These are phyloP conservation scores for Lasioglossum zephyrum DNA, from an alignment of 2,888 invertebrate genomes.

Conservation along the genomic window DNA sequence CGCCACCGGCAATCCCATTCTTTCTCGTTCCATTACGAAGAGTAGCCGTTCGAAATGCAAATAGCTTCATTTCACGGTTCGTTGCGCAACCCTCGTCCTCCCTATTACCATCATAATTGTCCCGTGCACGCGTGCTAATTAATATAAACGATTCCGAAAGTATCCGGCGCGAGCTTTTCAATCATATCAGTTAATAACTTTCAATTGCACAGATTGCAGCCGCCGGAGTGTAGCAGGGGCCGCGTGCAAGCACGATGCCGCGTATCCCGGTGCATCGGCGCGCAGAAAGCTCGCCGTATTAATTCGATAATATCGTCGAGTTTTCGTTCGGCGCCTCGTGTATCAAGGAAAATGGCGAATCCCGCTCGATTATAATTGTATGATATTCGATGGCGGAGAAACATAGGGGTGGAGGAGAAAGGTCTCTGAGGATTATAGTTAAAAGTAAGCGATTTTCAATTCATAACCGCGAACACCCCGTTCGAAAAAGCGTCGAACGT, in stretches of 20 bases:
- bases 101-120: slow-evolving; percentile 1
- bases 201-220: neutral
- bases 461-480: neutral
- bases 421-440: neutral
- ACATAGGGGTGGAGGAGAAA: neutral
- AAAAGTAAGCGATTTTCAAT: neutral
- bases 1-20: slow-evolving; percentile 2
- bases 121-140: neutral
- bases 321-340: neutral
- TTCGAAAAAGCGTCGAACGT: neutral
- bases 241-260: neutral
- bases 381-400: neutral
- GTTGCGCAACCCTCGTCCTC: neutral
- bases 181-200: slow-evolving; percentile 1
- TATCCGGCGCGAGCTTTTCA: neutral
- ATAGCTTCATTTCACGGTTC: slow-evolving; percentile 6
- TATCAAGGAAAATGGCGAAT: slow-evolving; percentile 1
- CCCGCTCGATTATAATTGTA: neutral
- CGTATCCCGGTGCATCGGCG: neutral
- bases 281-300: neutral
- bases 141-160: slow-evolving; percentile 5
- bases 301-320: neutral
- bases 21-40: neutral
- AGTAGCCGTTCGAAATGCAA: neutral
- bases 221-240: neutral